Conservation (phyloP, 2,797 vertebrate genomes). For the Menidia menidia region DNA sequence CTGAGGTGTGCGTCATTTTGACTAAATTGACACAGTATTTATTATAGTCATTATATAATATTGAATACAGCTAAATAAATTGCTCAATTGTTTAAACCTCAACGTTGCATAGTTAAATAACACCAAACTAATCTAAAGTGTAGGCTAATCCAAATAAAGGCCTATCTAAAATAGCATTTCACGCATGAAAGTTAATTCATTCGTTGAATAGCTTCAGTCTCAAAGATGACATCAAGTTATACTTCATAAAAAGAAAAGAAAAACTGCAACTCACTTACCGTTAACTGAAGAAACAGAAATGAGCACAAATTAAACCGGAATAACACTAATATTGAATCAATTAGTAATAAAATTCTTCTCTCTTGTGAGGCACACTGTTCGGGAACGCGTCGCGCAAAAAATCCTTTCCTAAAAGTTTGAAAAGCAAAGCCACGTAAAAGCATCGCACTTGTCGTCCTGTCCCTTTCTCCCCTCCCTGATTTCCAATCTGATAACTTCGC, state of each 20-base stretch:
- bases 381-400: slow-evolving; percentile 52
- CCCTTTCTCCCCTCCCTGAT: slow-evolving; percentile 83
- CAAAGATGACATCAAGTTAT: neutral
- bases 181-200: neutral
- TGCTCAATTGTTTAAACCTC: too few species aligned
- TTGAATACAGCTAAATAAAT: neutral
- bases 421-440: slow-evolving; percentile 72
- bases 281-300: slow-evolving; percentile 21
- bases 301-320: too few species aligned
- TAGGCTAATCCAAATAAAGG: neutral
- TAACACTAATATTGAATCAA: neutral
- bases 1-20: neutral
- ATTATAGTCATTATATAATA: neutral
- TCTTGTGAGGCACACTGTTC: neutral
- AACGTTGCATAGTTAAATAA: too few species aligned
- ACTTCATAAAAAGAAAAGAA: neutral
- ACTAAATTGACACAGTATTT: neutral
- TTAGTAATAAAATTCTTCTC: neutral
- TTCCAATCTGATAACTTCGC: slow-evolving; percentile 86
- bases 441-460: slow-evolving; percentile 65
- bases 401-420: slow-evolving; percentile 71
- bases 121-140: too few species aligned
- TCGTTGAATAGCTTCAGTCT: neutral
- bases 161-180: neutral
- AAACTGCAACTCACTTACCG: slow-evolving; percentile 45